Evolutionary conservation across 92 coral and sea anemone species (phyloP), one percentile per base, ranked within the genome.

Genomic region (Muricea muricata): DNA sequence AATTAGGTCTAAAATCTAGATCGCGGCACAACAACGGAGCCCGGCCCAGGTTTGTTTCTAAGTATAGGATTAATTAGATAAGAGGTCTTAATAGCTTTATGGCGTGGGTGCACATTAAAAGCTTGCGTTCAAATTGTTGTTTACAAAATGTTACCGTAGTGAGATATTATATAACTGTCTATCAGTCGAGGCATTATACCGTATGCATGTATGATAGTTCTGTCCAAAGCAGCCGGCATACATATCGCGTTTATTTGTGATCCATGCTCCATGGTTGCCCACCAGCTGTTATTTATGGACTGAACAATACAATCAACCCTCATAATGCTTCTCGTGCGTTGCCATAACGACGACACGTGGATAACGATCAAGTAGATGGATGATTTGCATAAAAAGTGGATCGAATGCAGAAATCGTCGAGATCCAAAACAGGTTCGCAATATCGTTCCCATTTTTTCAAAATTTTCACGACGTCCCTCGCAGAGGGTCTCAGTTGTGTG

Each of bases 401-500:
- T 31, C 52, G 58, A 37, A 77, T 54, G 47, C 82, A 77, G 34
- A 77, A 35, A 24, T 57, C 82, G 33, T 54, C 82, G 4, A 54
- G 68, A 34, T 54, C 82, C 61, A 60, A 18, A 4, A 33, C 48
- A 17, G 68, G 82, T 31, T 57, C 69, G 21, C 65, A 87, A 14
- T 39, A 75, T 81, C 61, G 20, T 28, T 86, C 79, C 86, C 80
- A 92, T 58, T 40, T 72, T 74, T 87, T 91, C 1, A 95, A 76
- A 56, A 78, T 88, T 39, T 37, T 26, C 11, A 92, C 91, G 40
- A 96, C 78, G 41, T 90, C 95, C 1, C 93, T 86, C 57, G 99
- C 94, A 32, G 93, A 77, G 26, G 98, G 99, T 41, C 99, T 86
- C n/a, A 80, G 88, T 77, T 86, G 87, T 21, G 89, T 81, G 84